phyloP scores from a whole-genome alignment of 2,888 invertebrate species.

The Papilio protenor region DNA sequence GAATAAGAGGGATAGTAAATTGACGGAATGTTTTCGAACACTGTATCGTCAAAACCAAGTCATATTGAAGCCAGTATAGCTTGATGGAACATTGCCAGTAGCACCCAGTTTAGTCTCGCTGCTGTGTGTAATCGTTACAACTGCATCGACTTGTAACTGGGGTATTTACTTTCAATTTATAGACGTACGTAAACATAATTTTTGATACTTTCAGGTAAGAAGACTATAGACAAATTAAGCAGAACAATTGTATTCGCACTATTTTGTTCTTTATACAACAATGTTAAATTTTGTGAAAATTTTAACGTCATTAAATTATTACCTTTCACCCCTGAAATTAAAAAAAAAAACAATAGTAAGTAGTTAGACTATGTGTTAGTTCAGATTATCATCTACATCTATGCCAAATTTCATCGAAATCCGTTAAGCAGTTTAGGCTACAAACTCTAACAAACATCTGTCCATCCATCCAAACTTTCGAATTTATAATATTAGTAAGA shows the following conservation, averaged over 20 bases:
- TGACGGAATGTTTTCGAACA: background rate
- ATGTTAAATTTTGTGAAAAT: too few species aligned
- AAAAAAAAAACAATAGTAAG: too few species aligned
- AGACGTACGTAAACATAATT: slow-evolving; percentile 9
- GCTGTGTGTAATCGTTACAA: slow-evolving; percentile 3
- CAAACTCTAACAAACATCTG: too few species aligned
- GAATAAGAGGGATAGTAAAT: background rate
- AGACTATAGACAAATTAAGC: background rate
- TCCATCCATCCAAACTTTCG: too few species aligned
- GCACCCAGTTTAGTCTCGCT: background rate
- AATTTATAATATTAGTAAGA: too few species aligned
- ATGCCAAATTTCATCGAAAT: too few species aligned
- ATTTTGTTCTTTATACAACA: background rate
- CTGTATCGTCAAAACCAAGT: background rate
- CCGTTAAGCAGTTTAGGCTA: too few species aligned
- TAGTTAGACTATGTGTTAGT: too few species aligned
- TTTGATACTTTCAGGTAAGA: background rate
- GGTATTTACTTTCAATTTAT: slow-evolving; percentile 3
- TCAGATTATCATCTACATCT: too few species aligned
- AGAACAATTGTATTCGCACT: background rate
- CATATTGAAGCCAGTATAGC: slow-evolving; percentile 1
- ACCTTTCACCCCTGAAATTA: too few species aligned
- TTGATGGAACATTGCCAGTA: slow-evolving; percentile 21
- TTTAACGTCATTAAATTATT: too few species aligned
- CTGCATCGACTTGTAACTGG: slow-evolving; percentile 11